These are phyloP conservation scores for Microcebus murinus DNA, from an alignment of 2,113 vertebrate species.

Conservation along the genomic window DNA sequence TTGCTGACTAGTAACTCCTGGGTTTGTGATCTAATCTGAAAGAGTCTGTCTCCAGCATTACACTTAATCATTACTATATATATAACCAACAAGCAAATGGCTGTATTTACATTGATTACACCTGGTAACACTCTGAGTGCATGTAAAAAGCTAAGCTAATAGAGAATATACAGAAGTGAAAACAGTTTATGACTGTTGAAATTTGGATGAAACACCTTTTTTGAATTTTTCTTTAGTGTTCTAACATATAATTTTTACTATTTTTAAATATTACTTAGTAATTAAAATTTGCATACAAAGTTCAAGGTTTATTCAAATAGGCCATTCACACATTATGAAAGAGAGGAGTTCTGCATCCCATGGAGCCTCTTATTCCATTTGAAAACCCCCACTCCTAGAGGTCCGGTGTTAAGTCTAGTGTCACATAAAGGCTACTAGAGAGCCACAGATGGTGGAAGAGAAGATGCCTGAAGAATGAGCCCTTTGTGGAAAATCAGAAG, in stretches of 20 bases:
- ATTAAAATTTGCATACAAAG: conserved; percentile 29
- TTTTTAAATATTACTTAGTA: conserved; percentile 25
- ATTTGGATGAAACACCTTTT: conserved; percentile 2
- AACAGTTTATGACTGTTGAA: conserved; percentile 18
- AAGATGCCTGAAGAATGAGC: background rate
- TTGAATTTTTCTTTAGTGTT: background rate
- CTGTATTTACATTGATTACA: background rate
- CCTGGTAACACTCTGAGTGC: background rate
- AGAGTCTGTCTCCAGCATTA: background rate
- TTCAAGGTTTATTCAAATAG: background rate
- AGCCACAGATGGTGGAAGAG: background rate
- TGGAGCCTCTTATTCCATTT: background rate
- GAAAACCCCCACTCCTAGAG: background rate
- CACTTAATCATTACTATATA: background rate
- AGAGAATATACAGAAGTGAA: conserved; percentile 35
- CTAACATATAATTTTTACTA: background rate
- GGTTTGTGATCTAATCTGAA: background rate
- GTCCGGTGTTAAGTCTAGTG: background rate
- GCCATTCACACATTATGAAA: background rate
- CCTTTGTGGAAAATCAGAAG: background rate
- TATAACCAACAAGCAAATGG: background rate
- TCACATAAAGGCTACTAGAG: background rate
- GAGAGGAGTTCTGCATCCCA: background rate
- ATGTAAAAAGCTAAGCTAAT: background rate
- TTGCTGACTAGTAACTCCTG: background rate